Evolutionary conservation across 2,797 vertebrate genomes (phyloP).

Genomic region (Clarias fuscus): DNA sequence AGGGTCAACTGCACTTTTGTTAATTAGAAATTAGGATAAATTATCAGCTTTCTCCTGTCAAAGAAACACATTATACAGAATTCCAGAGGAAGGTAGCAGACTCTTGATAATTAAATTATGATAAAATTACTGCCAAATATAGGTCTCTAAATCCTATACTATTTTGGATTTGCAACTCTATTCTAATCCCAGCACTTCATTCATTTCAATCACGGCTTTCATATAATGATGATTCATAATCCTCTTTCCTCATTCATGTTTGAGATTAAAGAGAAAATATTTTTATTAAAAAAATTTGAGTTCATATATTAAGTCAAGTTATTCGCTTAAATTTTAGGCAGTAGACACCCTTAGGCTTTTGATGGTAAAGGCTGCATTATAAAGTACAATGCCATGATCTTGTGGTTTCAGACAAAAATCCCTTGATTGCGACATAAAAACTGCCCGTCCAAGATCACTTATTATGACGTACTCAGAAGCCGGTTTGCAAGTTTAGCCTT

Average conservation of each 20-base stretch:
- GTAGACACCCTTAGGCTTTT: neutral
- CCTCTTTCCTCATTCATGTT: slow-evolving; percentile 22
- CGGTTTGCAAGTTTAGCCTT: neutral
- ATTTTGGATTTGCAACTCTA: slow-evolving; percentile 10
- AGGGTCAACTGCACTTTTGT: slow-evolving; percentile 8
- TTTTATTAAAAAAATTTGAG: neutral
- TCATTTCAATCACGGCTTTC: neutral
- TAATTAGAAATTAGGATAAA: slow-evolving; percentile 16
- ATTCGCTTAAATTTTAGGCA: neutral
- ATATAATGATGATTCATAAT: slow-evolving; percentile 22
- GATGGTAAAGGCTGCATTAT: neutral
- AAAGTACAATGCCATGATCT: neutral
- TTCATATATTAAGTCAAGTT: neutral
- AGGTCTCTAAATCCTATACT: neutral
- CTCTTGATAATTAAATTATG: slow-evolving; percentile 14
- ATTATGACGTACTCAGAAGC: neutral
- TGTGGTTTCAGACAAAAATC: neutral
- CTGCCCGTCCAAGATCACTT: neutral
- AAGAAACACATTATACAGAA: neutral
- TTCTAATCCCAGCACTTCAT: neutral
- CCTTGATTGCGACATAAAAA: neutral
- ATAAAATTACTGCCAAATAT: slow-evolving; percentile 1
- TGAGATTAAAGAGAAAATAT: slow-evolving; percentile 24
- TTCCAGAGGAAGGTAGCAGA: neutral
- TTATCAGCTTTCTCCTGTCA: neutral